Conservation (phyloP, 2,888 invertebrate species). For the Andrena praecox region DNA sequence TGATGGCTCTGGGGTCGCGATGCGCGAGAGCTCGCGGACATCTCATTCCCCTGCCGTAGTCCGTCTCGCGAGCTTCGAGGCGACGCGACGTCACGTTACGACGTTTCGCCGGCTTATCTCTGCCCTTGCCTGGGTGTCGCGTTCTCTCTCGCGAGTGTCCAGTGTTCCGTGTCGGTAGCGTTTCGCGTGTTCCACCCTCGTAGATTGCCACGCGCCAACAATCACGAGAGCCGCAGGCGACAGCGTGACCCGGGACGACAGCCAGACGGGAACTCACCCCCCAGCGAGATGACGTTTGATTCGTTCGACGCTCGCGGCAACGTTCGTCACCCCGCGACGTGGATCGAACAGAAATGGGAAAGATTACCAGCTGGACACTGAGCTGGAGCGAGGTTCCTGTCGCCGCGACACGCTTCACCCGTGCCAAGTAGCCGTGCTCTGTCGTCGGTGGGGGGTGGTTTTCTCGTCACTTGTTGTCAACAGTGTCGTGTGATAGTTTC, state of each 20-base stretch:
- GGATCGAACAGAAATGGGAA: slow-evolving; percentile 28
- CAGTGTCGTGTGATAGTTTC: slow-evolving; percentile 49
- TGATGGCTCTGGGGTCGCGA: slow-evolving; percentile 79
- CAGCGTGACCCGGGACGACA: slow-evolving; percentile 18
- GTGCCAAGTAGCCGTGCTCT: neutral
- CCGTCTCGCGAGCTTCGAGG: slow-evolving; percentile 81
- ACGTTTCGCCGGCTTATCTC: slow-evolving; percentile 41
- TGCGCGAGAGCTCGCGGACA: slow-evolving; percentile 77
- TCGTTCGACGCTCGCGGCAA: slow-evolving; percentile 15
- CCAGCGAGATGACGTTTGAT: slow-evolving; percentile 43
- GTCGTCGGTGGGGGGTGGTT: slow-evolving; percentile 2
- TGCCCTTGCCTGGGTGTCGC: slow-evolving; percentile 30
- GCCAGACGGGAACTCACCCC: slow-evolving; percentile 5
- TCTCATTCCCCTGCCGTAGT: slow-evolving; percentile 82
- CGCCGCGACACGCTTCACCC: slow-evolving; percentile 21
- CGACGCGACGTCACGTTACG: slow-evolving; percentile 68
- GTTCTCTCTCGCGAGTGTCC: slow-evolving; percentile 24
- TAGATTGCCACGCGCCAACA: neutral
- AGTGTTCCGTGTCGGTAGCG: slow-evolving; percentile 32
- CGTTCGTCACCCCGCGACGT: neutral
- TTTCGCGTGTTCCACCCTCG: neutral
- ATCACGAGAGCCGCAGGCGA: neutral
- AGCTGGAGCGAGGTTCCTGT: slow-evolving; percentile 6
- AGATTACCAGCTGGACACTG: slow-evolving; percentile 22
- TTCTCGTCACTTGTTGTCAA: slow-evolving; percentile 21